phyloP scores from a whole-genome alignment of 2,888 invertebrate species.

The Ptychoptera contaminata region DNA sequence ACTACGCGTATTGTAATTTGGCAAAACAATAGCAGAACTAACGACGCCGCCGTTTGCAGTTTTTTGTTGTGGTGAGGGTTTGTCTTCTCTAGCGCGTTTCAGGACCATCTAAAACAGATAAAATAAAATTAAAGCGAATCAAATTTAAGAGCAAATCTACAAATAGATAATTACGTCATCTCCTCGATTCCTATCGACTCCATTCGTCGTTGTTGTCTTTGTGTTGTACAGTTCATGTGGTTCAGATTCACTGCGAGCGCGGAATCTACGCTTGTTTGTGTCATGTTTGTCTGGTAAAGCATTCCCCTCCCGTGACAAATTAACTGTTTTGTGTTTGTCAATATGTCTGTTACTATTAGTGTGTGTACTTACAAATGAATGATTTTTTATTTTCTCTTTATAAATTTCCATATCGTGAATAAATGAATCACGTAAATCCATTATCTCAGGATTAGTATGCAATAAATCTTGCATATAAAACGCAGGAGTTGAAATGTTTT shows the following conservation, averaged over 20 bases:
- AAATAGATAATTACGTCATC: background rate
- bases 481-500: background rate
- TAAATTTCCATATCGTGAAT: slow-evolving; percentile 2
- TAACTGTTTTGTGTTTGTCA: no score
- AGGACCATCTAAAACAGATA: slow-evolving; percentile 10
- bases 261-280: slow-evolving; percentile 6
- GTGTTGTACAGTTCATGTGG: slow-evolving; percentile 4
- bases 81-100: slow-evolving; percentile 12
- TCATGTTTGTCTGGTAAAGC: slow-evolving; percentile 3
- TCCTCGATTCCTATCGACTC: slow-evolving; percentile 1
- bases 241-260: slow-evolving; percentile 11
- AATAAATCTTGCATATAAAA: background rate
- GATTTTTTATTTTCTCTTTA: background rate
- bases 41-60: background rate
- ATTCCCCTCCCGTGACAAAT: no score
- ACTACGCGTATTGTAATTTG: background rate
- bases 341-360: no score
- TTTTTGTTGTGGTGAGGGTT: slow-evolving; percentile 4
- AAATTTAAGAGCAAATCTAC: background rate
- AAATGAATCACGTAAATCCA: slow-evolving; percentile 1
- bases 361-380: background rate
- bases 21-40: no score
- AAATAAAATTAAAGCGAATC: slow-evolving; percentile 3
- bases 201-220: slow-evolving; percentile 1
- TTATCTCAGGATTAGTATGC: background rate